These are phyloP conservation scores for Porphyrio hochstetteri DNA, from an alignment of 2,113 vertebrate species.

Conservation along the genomic window DNA sequence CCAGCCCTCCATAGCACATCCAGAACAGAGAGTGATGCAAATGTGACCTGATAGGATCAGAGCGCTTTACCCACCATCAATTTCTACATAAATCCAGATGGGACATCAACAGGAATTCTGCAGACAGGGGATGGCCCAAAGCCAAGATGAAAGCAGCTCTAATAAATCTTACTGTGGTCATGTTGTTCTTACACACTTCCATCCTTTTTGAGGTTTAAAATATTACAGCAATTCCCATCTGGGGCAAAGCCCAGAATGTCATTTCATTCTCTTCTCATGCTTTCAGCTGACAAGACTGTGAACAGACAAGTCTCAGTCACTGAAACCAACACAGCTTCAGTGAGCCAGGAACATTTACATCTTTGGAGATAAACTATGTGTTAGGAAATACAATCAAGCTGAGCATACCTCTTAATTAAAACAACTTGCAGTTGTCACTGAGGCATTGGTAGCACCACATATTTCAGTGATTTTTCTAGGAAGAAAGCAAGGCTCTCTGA, in stretches of 20 bases:
- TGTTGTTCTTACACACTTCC: neutral
- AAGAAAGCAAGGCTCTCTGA: neutral
- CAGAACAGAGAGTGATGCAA: conserved; percentile 26
- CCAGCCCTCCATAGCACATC: neutral
- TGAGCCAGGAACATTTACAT: neutral
- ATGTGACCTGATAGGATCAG: conserved; percentile 26
- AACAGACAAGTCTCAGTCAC: neutral
- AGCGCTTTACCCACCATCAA: conserved; percentile 14
- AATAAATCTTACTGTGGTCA: conserved; percentile 36
- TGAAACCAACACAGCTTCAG: neutral
- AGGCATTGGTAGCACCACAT: neutral
- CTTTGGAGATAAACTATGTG: neutral
- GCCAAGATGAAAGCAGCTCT: conserved; percentile 32
- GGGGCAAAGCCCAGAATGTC: neutral
- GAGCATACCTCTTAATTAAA: neutral
- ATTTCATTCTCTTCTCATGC: conserved; percentile 13
- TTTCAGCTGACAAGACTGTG: neutral
- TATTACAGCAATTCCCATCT: conserved; percentile 29
- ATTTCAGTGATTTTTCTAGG: neutral
- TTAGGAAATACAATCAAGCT: neutral
- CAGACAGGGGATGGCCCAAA: conserved; percentile 33
- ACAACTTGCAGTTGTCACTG: neutral
- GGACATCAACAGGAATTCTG: conserved; percentile 22
- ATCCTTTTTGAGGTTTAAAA: conserved; percentile 10
- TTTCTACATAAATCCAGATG: conserved; percentile 32